These are phyloP conservation scores for Pterocles orientalis DNA, from an alignment of 2,113 vertebrate genomes.

Conservation along the genomic window DNA sequence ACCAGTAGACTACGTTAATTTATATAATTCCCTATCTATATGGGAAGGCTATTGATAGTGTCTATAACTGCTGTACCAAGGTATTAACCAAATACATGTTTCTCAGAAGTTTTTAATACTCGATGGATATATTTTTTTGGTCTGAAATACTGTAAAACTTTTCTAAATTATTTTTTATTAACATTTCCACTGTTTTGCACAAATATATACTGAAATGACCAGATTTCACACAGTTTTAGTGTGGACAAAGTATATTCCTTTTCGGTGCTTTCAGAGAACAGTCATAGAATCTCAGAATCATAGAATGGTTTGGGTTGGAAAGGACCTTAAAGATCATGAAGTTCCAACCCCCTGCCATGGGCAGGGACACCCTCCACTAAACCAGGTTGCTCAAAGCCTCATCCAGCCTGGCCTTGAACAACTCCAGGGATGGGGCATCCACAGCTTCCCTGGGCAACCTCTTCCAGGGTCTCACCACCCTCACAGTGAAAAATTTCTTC, in stretches of 20 bases:
- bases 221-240: not conserved
- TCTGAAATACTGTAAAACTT: not conserved
- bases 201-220: not conserved
- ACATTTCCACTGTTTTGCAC: not conserved
- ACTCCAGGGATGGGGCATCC: too few relatives aligned
- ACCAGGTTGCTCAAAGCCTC: too few relatives aligned
- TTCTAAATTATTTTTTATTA: not conserved
- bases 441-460: too few relatives aligned
- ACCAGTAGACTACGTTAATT: not conserved
- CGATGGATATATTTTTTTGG: not conserved
- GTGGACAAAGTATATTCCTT: not conserved
- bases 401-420: too few relatives aligned
- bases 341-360: too few relatives aligned
- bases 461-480: too few relatives aligned
- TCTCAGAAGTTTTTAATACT: not conserved
- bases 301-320: too few relatives aligned
- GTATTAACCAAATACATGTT: not conserved
- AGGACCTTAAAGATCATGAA: too few relatives aligned
- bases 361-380: too few relatives aligned
- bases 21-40: not conserved
- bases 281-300: too few relatives aligned
- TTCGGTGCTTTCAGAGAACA: not conserved
- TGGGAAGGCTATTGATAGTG: not conserved
- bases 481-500: too few relatives aligned
- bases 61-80: not conserved